Conservation (phyloP, 1,140 invertebrate genomes). For the Cardiocondyla obscurior region DNA sequence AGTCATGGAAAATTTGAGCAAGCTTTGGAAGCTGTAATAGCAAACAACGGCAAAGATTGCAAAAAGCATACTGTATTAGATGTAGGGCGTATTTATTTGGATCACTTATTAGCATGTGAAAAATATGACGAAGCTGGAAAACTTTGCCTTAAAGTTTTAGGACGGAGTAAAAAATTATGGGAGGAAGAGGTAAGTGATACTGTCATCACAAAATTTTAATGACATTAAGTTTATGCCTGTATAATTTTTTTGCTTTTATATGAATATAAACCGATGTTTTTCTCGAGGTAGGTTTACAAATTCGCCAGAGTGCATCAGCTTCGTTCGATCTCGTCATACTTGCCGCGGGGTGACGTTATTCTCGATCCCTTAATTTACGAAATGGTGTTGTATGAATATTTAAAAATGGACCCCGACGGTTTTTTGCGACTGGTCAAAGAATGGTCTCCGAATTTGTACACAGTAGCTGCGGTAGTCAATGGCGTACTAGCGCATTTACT, state of each 20-base stretch:
- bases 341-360: slow-evolving; percentile 89
- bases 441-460: slow-evolving; percentile 95
- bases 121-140: slow-evolving; percentile 93
- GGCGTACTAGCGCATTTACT: slow-evolving; percentile 91
- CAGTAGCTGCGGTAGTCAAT: slow-evolving; percentile 93
- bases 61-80: slow-evolving; percentile 88
- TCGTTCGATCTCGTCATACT: slow-evolving; percentile 92
- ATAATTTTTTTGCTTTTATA: neutral
- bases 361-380: slow-evolving; percentile 96
- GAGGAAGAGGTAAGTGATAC: slow-evolving; percentile 90
- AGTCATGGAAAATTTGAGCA: slow-evolving; percentile 92
- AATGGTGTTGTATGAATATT: slow-evolving; percentile 96
- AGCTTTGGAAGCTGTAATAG: slow-evolving; percentile 90
- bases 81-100: slow-evolving; percentile 93
- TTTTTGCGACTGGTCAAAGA: slow-evolving; percentile 94
- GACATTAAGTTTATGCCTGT: too few relatives aligned
- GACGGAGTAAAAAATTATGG: slow-evolving; percentile 95
- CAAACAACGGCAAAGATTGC: slow-evolving; percentile 82
- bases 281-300: slow-evolving; percentile 88
- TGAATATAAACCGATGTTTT: slow-evolving; percentile 17
- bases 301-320: slow-evolving; percentile 94
- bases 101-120: slow-evolving; percentile 90
- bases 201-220: too few relatives aligned
- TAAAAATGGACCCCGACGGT: slow-evolving; percentile 93
- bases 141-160: slow-evolving; percentile 91